Evolutionary conservation across 2,888 invertebrate species (phyloP), one percentile per base, ranked within the genome.

Genomic region (Rhagium mordax): DNA sequence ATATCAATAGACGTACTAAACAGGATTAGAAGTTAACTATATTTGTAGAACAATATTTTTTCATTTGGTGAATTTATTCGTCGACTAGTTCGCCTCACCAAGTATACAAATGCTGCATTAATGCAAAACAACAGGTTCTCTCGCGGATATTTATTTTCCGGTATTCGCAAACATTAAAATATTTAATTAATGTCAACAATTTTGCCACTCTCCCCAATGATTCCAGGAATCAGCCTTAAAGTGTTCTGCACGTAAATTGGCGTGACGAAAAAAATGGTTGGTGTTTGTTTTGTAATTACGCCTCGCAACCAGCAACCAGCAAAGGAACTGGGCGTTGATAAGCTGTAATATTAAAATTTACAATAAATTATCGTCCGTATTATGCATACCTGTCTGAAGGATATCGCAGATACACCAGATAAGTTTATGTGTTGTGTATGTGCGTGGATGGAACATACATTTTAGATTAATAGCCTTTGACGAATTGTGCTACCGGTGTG

Each of bases 331-430:
- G 64, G 64, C 21, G 48, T 64, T 49, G 64, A 47, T 66, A 29
- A 29, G 66, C 18, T 53, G 66, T 51, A 41, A 51, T n/a, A 29
- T 66, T 55, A 16, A 64, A 49, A 41, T 41, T 41, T 41, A n/a
- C 41, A 41, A 41, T 41, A 41, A 41, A 41, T 41, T 41, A 41
- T 41, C 2, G 13, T 41, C n/a, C n/a, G 10, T 41, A 41, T 41
- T 41, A 41, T 41, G 41, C 41, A 41, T 41, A 41, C 41, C 41
- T 41, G 41, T 41, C 41, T n/a, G 41, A n/a, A 41, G n/a, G 41
- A 41, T 41, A 41, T 41, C n/a, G 13, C 41, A 41, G 41, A 41
- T 41, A 41, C 4, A 41, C 41, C 41, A 41, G 41, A 41, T 41
- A 41, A 41, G 41, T n/a, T 41, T 41, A 41, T 13, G 41, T 41